Evolutionary conservation across 2,888 invertebrate genomes (phyloP).

Genomic region (Drosophila paracracens): DNA sequence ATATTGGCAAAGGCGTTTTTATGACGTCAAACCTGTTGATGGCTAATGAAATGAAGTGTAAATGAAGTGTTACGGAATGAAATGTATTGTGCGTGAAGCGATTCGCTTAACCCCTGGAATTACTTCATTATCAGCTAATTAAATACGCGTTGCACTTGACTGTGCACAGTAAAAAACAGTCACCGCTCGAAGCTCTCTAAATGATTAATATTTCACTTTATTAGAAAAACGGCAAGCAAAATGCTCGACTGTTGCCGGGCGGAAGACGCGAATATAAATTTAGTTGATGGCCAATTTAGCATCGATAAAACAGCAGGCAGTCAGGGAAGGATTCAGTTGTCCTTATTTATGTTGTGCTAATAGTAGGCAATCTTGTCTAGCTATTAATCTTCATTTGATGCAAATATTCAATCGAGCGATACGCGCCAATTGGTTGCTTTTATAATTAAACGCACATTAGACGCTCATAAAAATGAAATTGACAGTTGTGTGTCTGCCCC

Average conservation of each 20-base stretch:
- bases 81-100: conserved; percentile 26
- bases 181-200: conserved; percentile 5
- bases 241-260: conserved; percentile 24
- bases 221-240: background rate
- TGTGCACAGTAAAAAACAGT: background rate
- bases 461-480: conserved; percentile 76
- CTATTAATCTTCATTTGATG: conserved; percentile 73
- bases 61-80: conserved; percentile 3
- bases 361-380: conserved; percentile 26
- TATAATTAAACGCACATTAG: conserved; percentile 73
- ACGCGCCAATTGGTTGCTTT: conserved; percentile 25
- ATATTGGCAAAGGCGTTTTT: background rate
- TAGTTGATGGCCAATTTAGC: conserved; percentile 20
- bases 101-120: conserved; percentile 48
- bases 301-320: conserved; percentile 24
- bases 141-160: conserved; percentile 42
- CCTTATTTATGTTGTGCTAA: conserved; percentile 67
- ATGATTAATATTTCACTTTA: conserved; percentile 60
- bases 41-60: conserved; percentile 32
- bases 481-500: conserved; percentile 37
- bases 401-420: conserved; percentile 70
- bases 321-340: conserved; percentile 29
- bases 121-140: conserved; percentile 67
- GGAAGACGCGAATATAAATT: conserved; percentile 21
- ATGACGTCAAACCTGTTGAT: conserved; percentile 60